Conservation (phyloP, 2,888 invertebrate genomes). For the Brachynemurus nebulosus region DNA sequence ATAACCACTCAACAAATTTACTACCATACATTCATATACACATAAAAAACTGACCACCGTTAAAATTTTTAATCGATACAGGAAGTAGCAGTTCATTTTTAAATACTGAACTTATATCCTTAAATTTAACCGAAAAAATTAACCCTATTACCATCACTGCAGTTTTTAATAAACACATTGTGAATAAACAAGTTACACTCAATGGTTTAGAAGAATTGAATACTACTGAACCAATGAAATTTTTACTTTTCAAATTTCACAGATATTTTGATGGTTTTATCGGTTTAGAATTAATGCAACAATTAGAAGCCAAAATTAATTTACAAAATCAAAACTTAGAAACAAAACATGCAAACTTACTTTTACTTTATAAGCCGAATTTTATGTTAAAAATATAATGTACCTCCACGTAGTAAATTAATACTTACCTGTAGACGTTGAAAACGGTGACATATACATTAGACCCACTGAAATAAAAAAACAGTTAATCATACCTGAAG, state of each 20-base stretch:
- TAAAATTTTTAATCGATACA: not conserved
- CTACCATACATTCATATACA: not conserved
- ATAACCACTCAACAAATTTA: not conserved
- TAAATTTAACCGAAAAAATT: no score
- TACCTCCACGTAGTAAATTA: not conserved
- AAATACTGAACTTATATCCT: no score
- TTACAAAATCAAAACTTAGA: not conserved
- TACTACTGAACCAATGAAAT: no score
- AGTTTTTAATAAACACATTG: no score
- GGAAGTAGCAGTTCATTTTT: no score
- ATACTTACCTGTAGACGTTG: not conserved
- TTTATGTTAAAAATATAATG: not conserved
- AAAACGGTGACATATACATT: not conserved
- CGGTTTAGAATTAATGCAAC: not conserved
- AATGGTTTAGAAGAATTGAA: no score
- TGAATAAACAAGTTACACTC: no score
- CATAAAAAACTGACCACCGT: not conserved
- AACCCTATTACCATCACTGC: no score
- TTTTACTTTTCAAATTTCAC: no score
- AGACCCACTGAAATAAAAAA: not conserved
- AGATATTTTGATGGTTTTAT: constrained; percentile 6
- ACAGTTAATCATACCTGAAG: not conserved
- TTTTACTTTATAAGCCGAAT: not conserved
- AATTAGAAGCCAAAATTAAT: not conserved
- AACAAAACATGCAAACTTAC: not conserved